Conservation (phyloP, 2,888 invertebrate species). For the Andrena praecox region DNA sequence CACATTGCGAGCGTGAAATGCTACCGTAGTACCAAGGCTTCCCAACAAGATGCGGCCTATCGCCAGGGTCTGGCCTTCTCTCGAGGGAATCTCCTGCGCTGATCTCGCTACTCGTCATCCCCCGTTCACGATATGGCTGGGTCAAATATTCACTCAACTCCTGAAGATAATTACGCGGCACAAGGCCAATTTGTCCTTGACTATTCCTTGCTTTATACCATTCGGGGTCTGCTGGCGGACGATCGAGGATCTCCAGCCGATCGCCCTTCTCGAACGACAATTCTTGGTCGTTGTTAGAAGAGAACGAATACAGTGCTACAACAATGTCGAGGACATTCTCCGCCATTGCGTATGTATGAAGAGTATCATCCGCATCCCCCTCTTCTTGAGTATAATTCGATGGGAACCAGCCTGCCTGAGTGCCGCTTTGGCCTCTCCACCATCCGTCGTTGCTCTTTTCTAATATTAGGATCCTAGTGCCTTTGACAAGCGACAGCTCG, state of each 20-base stretch:
- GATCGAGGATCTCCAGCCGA: slow-evolving; percentile 97
- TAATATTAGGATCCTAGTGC: slow-evolving; percentile 96
- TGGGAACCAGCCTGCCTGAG: slow-evolving; percentile 96
- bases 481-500: slow-evolving; percentile 97
- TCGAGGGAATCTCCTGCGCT: slow-evolving; percentile 86
- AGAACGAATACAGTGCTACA: slow-evolving; percentile 97
- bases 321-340: slow-evolving; percentile 98
- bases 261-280: slow-evolving; percentile 98
- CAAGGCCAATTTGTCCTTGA: slow-evolving; percentile 96
- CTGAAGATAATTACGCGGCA: slow-evolving; percentile 97
- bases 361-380: slow-evolving; percentile 93
- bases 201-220: slow-evolving; percentile 99
- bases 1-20: slow-evolving; percentile 98
- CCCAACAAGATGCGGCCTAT: slow-evolving; percentile 90
- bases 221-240: slow-evolving; percentile 98
- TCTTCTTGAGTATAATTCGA: slow-evolving; percentile 99
- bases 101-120: slow-evolving; percentile 79
- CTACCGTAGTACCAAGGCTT: slow-evolving; percentile 99
- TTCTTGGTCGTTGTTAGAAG: slow-evolving; percentile 97
- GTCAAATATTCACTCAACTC: slow-evolving; percentile 95
- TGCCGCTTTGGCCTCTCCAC: slow-evolving; percentile 97
- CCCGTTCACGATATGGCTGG: slow-evolving; percentile 90
- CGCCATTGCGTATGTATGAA: slow-evolving; percentile 97
- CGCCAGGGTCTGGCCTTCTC: slow-evolving; percentile 86
- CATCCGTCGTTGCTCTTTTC: slow-evolving; percentile 99